Conservation (phyloP, 2,797 vertebrate species). For the Neostethus bicornis region DNA sequence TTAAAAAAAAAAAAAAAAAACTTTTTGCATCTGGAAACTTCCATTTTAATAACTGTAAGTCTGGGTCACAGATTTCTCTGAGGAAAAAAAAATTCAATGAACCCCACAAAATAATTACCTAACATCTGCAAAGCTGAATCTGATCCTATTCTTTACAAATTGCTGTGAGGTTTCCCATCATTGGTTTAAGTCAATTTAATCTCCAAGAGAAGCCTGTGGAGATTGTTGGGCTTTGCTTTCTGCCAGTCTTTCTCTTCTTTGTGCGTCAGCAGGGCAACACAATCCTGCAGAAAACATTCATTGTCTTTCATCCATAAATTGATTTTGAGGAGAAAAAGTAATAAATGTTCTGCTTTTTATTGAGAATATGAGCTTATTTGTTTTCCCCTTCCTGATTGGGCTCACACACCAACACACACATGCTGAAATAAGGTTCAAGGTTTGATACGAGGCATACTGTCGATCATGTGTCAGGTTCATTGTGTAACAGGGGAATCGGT, state of each 20-base stretch:
- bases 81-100: background rate
- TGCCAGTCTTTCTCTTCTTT: constrained; percentile 19
- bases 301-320: constrained; percentile 33
- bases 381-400: background rate
- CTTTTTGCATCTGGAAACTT: too few species aligned
- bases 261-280: constrained; percentile 30
- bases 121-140: background rate
- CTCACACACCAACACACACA: constrained; percentile 9
- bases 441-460: constrained; percentile 38
- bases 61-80: background rate
- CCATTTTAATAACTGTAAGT: too few species aligned
- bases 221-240: constrained; percentile 34
- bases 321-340: constrained; percentile 17
- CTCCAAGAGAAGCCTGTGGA: constrained; percentile 7
- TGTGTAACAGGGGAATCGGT: constrained; percentile 61
- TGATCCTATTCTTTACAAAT: background rate
- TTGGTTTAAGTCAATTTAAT: background rate
- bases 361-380: background rate
- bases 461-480: constrained; percentile 44
- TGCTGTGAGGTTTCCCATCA: background rate
- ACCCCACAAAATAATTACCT: background rate
- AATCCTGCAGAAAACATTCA: constrained; percentile 3
- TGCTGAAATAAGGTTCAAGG: constrained; percentile 17
- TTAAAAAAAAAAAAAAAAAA: too few species aligned
- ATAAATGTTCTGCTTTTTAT: constrained; percentile 3